These are phyloP conservation scores for Chironomus tentans DNA, from an alignment of 2,888 invertebrate species.

Conservation along the genomic window DNA sequence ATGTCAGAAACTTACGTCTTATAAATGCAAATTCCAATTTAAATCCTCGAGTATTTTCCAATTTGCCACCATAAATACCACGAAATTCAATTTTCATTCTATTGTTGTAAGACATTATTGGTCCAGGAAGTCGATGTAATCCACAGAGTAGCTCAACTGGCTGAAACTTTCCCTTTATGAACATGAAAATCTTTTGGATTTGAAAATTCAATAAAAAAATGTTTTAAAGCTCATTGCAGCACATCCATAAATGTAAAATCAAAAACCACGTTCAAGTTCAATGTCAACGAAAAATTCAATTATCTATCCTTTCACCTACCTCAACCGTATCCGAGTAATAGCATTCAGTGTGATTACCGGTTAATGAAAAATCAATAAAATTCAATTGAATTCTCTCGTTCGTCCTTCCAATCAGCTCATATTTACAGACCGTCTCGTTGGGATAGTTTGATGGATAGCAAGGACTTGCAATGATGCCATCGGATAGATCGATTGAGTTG, in stretches of 20 bases:
- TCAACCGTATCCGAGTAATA: constrained; percentile 1
- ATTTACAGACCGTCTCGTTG: constrained; percentile 67
- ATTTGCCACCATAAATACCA: constrained; percentile 53
- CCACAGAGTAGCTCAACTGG: constrained; percentile 74
- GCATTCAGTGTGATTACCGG: background rate
- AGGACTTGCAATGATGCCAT: constrained; percentile 70
- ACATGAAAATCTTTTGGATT: background rate
- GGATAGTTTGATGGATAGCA: constrained; percentile 75
- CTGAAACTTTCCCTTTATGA: background rate
- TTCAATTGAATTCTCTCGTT: constrained; percentile 73
- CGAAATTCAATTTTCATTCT: constrained; percentile 72
- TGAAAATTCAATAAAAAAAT: background rate
- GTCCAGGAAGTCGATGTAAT: constrained; percentile 55
- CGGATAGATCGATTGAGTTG: background rate
- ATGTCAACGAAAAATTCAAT: no score
- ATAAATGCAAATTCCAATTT: constrained; percentile 74
- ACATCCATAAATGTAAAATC: background rate
- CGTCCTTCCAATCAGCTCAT: constrained; percentile 73
- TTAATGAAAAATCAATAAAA: constrained; percentile 76
- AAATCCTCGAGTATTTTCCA: constrained; percentile 63
- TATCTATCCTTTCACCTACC: background rate
- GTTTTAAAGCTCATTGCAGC: background rate
- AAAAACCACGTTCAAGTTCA: background rate
- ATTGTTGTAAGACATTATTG: constrained; percentile 82
- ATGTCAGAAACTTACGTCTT: constrained; percentile 75